Base-by-base conservation (phyloP, 1,140 invertebrate genomes). In the Leptopilina clavipes region DNA sequence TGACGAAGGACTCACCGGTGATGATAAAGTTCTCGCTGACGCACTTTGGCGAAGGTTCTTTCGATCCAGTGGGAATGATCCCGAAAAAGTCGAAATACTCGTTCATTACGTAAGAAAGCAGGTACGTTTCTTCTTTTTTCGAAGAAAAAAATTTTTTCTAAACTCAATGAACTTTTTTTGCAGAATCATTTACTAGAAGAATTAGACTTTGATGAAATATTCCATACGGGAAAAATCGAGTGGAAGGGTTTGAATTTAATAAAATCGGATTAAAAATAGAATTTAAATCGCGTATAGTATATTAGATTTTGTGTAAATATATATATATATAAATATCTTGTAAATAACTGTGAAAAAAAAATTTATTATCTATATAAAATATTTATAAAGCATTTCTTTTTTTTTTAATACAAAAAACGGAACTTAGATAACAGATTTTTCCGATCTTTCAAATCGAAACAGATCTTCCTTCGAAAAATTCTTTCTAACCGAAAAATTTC, bases 31-130 rank as follows among this genome's bases (percentile, higher is more conserved):
- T 9, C 89, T 98, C 75, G 96, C 96, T 19, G 93, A 92, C 40
- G 95, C 96, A 11, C 76, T 98, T n/a, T 98, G 96, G 96, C 92
- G 95, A 81, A 92, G 94, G 76, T 93, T 97, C 82, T 95, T 96
- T 80, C 89, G 92, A 76, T 91, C 91, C 76, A 87, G 93, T 74
- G 91, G 91, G 77, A 91, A 93, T 65, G 89, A 93, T 81, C 92
- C 94, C 22, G 89, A 91, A 77, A 88, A 92, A 40, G 76, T 96
- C 78, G 95, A 95, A 80, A 90, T 88, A 74, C 86, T 96, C 83
- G 91, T 96, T 0, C 92, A 91, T 86, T 95, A 95, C 86, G 91
- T 95, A 73, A 92, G 95, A 77, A 92, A 94, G 89, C 94, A 95
- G 90, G 93, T 95, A 86, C 3, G 43, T 43, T 65, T 43, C 17